Percentiles rank a stretch among this genome's conserved stretches.
These are phyloP conservation scores for Darevskia mixta DNA, from an alignment of 2,797 vertebrate species.

Conservation along the genomic window DNA sequence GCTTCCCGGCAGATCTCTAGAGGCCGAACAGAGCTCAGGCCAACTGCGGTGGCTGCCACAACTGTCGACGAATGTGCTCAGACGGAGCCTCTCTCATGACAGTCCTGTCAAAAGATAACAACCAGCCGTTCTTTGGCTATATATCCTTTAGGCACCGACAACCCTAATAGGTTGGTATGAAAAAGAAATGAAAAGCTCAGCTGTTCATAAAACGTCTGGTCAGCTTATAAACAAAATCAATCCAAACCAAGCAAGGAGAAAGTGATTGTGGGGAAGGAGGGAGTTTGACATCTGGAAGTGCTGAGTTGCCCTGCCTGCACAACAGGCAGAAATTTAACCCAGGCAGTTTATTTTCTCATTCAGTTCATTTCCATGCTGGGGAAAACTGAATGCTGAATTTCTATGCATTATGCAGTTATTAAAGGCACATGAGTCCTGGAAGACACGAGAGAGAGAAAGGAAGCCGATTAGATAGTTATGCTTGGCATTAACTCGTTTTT, in stretches of 20 bases:
- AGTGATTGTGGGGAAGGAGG: slow-evolving; percentile 34
- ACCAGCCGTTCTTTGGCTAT: slow-evolving; percentile 66
- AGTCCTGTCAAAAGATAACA: slow-evolving; percentile 72
- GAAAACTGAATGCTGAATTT: background rate
- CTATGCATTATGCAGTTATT: background rate
- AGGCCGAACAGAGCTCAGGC: slow-evolving; percentile 71
- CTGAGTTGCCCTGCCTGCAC: background rate
- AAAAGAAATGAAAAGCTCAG: slow-evolving; percentile 45
- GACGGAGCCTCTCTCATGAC: slow-evolving; percentile 74
- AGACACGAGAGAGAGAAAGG: slow-evolving; percentile 3
- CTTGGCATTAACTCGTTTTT: slow-evolving; percentile 39
- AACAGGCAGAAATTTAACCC: slow-evolving; percentile 5
- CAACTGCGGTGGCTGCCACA: slow-evolving; percentile 64
- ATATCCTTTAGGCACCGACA: slow-evolving; percentile 52
- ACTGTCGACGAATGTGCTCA: slow-evolving; percentile 74
- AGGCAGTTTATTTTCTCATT: background rate
- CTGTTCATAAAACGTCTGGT: slow-evolving; percentile 38
- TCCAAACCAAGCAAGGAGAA: slow-evolving; percentile 24
- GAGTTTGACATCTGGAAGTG: slow-evolving; percentile 39
- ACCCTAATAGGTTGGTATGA: slow-evolving; percentile 43
- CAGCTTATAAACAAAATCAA: slow-evolving; percentile 54
- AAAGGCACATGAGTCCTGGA: background rate
- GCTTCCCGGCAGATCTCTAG: slow-evolving; percentile 72
- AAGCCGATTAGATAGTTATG: slow-evolving; percentile 11
- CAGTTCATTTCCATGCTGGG: background rate